Evolutionary conservation across 1,140 invertebrate species (phyloP).

Genomic region (Lepidostoma basale): DNA sequence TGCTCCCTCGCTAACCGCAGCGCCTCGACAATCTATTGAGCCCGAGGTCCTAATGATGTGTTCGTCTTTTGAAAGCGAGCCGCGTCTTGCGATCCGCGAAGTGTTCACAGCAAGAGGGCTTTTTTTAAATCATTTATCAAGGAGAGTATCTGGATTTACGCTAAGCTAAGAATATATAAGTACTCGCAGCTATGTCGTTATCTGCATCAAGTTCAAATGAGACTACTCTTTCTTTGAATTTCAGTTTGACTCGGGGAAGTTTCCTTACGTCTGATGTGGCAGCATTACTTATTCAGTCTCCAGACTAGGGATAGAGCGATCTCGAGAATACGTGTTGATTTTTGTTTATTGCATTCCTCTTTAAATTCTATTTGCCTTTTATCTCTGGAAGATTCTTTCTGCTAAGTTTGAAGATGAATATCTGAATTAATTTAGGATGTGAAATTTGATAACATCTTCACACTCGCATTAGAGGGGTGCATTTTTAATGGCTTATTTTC

Average conservation of each 20-base stretch:
- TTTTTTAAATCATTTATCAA: slow-evolving; percentile 33
- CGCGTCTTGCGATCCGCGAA: not conserved
- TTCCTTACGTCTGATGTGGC: slow-evolving; percentile 20
- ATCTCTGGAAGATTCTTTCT: too few species aligned
- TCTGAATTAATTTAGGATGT: too few species aligned
- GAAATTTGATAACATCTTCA: too few species aligned
- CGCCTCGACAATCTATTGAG: slow-evolving; percentile 42
- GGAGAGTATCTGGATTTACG: slow-evolving; percentile 15
- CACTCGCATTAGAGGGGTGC: too few species aligned
- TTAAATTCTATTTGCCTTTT: too few species aligned
- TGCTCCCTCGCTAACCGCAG: slow-evolving; percentile 23
- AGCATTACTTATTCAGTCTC: slow-evolving; percentile 38
- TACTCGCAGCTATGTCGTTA: slow-evolving; percentile 26
- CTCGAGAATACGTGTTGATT: not conserved
- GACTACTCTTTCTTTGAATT: slow-evolving; percentile 20
- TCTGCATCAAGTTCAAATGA: slow-evolving; percentile 8
- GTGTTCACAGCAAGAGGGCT: slow-evolving; percentile 1
- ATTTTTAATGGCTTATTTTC: too few species aligned
- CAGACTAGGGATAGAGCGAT: not conserved
- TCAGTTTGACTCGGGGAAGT: slow-evolving; percentile 31
- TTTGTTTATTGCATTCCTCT: slow-evolving; percentile 12
- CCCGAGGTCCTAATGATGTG: slow-evolving; percentile 40
- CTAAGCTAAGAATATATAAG: slow-evolving; percentile 10
- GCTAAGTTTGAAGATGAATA: too few species aligned
- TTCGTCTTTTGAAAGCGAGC: slow-evolving; percentile 34